Evolutionary conservation across 2,888 invertebrate species (phyloP), one percentile per base, ranked within the genome.

Genomic region (Netelia virgata): DNA sequence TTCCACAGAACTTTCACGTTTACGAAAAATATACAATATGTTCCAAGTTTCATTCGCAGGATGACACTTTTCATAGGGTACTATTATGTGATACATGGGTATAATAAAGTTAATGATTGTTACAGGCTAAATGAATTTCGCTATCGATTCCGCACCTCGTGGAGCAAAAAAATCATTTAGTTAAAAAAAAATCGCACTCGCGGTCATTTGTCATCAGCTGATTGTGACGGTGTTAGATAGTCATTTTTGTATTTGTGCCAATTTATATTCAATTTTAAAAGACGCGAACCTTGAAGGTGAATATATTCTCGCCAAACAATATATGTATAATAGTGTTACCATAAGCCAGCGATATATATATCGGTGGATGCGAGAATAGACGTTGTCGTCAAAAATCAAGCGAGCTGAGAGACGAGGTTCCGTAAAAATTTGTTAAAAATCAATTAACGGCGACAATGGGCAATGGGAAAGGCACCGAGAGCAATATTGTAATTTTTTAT

Each of bases 181-280:
- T 23, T 41, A 5, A 8, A 20, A 20, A 10, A 10, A 18, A 18
- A 9, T 16, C 1, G 6, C 36, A 70, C 43, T 70, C 36, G 36
- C n/a, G 16, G 50, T 57, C 47, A 16, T 61, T 53, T n/a, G 18
- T 47, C 55, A 79, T 75, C 64, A 78, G 76, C 76, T 73, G 76
- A 14, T 72, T 20, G 53, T 6, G 16, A 53, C 18, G 61, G 14
- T n/a, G 50, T 50, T 59, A 14, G 59, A 16, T 43, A 10, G 36
- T 18, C 14, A 59, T 78, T 75, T 75, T 85, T 79, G 78, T 75
- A 64, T 16, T 41, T 6, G 57, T 82, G 82, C 84, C 80, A 77
- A 81, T 50, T 74, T 69, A 18, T n/a, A 72, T 75, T 36, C 14
- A 73, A 73, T 81, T 73, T 68, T 68, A 57, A 36, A 80, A 73